These are phyloP conservation scores for Chinchilla lanigera DNA, from an alignment of 2,113 vertebrate species.

Conservation along the genomic window DNA sequence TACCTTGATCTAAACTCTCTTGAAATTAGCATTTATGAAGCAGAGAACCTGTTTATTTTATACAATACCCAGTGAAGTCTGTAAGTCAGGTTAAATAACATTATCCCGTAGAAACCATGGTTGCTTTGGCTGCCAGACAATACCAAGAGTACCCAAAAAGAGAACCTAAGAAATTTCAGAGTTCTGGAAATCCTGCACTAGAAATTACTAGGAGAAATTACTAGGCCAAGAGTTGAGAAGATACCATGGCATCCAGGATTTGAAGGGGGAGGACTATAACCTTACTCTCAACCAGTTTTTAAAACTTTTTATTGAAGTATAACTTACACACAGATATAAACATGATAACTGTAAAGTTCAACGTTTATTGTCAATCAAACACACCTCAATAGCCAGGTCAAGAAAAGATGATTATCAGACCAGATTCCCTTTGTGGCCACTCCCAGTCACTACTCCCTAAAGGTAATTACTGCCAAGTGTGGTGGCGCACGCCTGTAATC, in stretches of 20 bases:
- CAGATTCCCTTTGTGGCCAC: neutral
- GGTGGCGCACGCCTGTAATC: too few species aligned
- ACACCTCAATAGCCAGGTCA: neutral
- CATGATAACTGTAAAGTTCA: neutral
- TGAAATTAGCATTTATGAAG: neutral
- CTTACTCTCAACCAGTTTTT: neutral
- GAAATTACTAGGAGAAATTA: neutral
- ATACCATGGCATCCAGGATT: neutral
- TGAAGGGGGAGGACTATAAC: neutral
- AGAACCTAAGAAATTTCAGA: neutral
- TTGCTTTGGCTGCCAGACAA: neutral
- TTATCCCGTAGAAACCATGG: slow-evolving; percentile 8
- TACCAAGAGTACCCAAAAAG: slow-evolving; percentile 17
- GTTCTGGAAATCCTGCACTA: neutral
- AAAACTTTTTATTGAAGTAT: neutral
- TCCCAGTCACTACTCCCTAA: neutral
- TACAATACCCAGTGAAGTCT: neutral
- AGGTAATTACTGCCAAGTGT: too few species aligned
- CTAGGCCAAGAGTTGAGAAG: neutral
- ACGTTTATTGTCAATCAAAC: neutral
- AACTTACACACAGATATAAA: slow-evolving; percentile 21
- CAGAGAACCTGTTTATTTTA: slow-evolving; percentile 16
- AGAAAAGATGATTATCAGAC: neutral
- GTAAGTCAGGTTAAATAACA: neutral
- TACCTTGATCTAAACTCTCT: neutral